A percentile compares a stretch with the other conserved stretches of the same genome.
These are phyloP conservation scores for Gymnocypris eckloni DNA, from an alignment of 2,797 vertebrate species.

Conservation along the genomic window DNA sequence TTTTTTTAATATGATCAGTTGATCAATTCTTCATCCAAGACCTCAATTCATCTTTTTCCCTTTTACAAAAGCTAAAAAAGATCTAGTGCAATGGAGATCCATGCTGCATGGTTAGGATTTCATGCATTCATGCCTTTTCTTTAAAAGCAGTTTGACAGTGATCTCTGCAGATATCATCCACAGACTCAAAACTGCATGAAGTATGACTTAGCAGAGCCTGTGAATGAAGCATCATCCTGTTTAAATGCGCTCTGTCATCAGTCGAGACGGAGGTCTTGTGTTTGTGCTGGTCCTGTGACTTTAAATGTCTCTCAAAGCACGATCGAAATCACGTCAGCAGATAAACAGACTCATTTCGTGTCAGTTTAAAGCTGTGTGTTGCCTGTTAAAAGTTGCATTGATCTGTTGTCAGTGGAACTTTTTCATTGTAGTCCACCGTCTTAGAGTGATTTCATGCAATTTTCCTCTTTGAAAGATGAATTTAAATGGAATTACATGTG, in stretches of 20 bases:
- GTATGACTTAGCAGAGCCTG: neutral
- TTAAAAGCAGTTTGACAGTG: neutral
- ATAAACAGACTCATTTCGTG: neutral
- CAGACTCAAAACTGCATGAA: neutral
- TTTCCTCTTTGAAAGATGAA: neutral
- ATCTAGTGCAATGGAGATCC: conserved; percentile 31
- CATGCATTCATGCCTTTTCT: neutral
- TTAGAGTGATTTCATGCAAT: neutral
- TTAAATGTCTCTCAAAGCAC: conserved; percentile 8
- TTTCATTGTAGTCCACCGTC: neutral
- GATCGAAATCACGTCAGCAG: neutral
- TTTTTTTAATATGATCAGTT: neutral
- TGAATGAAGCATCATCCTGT: neutral
- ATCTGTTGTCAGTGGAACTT: neutral
- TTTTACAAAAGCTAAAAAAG: conserved; percentile 2
- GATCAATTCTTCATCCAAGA: neutral
- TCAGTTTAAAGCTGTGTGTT: neutral
- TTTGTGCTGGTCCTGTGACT: neutral
- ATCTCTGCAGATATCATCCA: conserved; percentile 15
- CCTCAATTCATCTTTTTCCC: neutral
- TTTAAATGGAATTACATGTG: neutral
- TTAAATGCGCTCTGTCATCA: neutral
- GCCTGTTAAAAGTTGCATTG: neutral
- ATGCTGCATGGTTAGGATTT: conserved; percentile 2
- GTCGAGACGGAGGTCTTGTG: neutral